Percentiles rank a stretch among this genome's conserved stretches.
Conservation (phyloP, 2,113 vertebrate genomes). For the Pantherophis guttatus region DNA sequence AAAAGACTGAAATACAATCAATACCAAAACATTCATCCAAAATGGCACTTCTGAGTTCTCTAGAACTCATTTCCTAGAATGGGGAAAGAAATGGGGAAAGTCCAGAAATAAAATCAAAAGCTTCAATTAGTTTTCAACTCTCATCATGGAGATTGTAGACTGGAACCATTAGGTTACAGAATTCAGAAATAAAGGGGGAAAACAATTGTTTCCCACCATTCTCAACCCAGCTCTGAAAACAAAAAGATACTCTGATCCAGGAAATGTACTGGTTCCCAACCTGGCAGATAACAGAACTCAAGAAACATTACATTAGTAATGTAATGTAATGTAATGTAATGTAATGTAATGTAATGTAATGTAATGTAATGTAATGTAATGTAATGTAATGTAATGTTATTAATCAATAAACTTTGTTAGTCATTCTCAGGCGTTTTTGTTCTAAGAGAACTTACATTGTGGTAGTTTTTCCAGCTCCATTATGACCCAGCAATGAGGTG, state of each 20-base stretch:
- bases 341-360: no score
- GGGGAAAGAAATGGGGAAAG: background rate
- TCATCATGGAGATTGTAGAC: background rate
- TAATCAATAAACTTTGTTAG: background rate
- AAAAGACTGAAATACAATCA: background rate
- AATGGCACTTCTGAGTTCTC: background rate
- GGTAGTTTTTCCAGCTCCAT: constrained; percentile 96
- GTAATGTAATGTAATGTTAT: no score
- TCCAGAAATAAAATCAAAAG: background rate
- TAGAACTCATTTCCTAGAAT: background rate
- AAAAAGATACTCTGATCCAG: background rate
- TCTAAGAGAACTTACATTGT: constrained; percentile 80
- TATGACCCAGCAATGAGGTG: constrained; percentile 91
- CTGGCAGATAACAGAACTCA: background rate
- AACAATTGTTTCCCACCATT: background rate
- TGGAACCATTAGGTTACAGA: background rate
- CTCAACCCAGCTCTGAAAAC: background rate
- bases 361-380: no score
- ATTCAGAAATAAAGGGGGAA: background rate
- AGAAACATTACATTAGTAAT: background rate
- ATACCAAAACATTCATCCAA: background rate
- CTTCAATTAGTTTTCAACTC: background rate
- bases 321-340: no score
- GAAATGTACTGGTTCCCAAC: background rate
- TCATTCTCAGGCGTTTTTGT: background rate